Evolutionary conservation across 1,140 invertebrate genomes (phyloP).

Genomic region (Metaphire vulgaris): DNA sequence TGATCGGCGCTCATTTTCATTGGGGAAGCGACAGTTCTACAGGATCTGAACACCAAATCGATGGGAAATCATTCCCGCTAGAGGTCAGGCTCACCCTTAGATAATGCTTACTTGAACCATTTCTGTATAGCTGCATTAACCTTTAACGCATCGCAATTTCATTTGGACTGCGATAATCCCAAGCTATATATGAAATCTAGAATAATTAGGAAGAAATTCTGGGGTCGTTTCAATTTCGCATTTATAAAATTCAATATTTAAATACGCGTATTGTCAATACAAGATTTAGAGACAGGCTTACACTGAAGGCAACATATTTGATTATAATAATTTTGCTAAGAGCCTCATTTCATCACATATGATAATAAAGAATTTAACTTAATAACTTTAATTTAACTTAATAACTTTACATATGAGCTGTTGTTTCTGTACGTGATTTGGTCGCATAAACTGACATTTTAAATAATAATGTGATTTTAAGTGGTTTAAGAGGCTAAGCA

Average conservation of each 20-base stretch:
- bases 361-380: not conserved
- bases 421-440: not conserved
- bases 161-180: not conserved
- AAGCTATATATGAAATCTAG: not conserved
- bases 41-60: slow-evolving; percentile 82
- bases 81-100: slow-evolving; percentile 34
- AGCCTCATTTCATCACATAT: too few relatives aligned
- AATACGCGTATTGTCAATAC: too few relatives aligned
- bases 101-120: not conserved
- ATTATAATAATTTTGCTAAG: too few relatives aligned
- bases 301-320: too few relatives aligned
- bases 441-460: not conserved
- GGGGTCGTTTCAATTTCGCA: not conserved
- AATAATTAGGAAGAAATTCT: not conserved
- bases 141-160: not conserved
- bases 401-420: not conserved
- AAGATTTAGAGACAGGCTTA: not conserved
- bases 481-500: too few relatives aligned
- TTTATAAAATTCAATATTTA: too few relatives aligned
- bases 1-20: slow-evolving; percentile 61
- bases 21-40: slow-evolving; percentile 73
- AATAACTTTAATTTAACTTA: not conserved
- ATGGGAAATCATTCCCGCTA: slow-evolving; percentile 54
- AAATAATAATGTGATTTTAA: too few relatives aligned
- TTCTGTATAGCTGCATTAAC: not conserved